Evolutionary conservation across 2,888 invertebrate species (phyloP).

Genomic region (Melangyna quadrimaculata): DNA sequence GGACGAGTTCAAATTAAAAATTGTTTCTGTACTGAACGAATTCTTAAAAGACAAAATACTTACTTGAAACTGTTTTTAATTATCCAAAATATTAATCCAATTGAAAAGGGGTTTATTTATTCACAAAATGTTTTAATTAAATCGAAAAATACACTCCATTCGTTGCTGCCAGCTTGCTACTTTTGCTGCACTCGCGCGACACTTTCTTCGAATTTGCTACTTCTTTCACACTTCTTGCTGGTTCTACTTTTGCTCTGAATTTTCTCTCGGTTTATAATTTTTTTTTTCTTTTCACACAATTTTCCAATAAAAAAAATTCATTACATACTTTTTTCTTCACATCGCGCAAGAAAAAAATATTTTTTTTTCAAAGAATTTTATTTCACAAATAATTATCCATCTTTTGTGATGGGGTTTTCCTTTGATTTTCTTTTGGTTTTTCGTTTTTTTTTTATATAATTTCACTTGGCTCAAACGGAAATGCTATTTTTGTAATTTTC

Average conservation of each 20-base stretch:
- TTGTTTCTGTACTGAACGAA: not conserved
- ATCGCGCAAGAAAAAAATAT: conserved; percentile 27
- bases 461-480: conserved; percentile 59
- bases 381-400: conserved; percentile 50
- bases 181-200: conserved; percentile 17
- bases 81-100: conserved; percentile 29
- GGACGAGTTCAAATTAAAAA: conserved; percentile 32
- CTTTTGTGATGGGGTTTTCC: conserved; percentile 3
- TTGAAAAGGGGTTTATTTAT: not conserved
- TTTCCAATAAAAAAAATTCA: conserved; percentile 69
- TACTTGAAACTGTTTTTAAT: conserved; percentile 21
- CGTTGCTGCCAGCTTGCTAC: conserved; percentile 1
- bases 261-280: conserved; percentile 41
- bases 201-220: conserved; percentile 6
- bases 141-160: not conserved
- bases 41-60: conserved; percentile 13
- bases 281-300: conserved; percentile 61
- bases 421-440: not conserved
- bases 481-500: conserved; percentile 69
- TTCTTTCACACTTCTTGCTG: conserved; percentile 51
- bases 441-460: conserved; percentile 61
- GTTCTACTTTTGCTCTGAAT: conserved; percentile 61
- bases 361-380: conserved; percentile 40
- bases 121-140: not conserved
- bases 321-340: conserved; percentile 60